phyloP scores from a whole-genome alignment of 2,113 vertebrate genomes.

The Sphyrna mokarran region DNA sequence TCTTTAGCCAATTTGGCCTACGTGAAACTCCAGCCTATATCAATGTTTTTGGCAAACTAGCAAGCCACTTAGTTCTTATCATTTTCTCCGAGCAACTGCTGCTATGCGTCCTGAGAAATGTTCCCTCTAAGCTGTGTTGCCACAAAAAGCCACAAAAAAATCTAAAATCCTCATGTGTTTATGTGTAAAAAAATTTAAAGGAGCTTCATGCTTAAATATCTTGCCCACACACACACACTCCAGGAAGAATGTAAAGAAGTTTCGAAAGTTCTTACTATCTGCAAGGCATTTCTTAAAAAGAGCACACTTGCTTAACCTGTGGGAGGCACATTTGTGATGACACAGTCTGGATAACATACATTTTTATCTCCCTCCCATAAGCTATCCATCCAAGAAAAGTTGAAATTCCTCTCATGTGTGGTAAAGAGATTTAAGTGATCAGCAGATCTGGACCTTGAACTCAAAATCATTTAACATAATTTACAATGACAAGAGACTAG shows the following conservation, averaged over 20 bases:
- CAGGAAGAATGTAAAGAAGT: neutral
- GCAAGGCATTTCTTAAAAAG: neutral
- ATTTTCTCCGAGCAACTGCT: neutral
- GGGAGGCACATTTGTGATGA: neutral
- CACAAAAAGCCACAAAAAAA: too few species aligned
- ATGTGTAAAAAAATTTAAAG: too few species aligned
- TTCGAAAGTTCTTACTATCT: neutral
- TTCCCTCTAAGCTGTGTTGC: too few species aligned
- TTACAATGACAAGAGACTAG: slow-evolving; percentile 23
- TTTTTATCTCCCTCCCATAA: neutral
- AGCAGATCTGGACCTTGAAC: slow-evolving; percentile 3
- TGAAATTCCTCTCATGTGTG: neutral
- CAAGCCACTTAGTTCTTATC: neutral
- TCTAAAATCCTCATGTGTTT: too few species aligned
- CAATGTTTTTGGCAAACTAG: neutral
- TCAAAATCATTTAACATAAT: neutral
- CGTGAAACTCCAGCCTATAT: neutral
- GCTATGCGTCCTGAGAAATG: too few species aligned
- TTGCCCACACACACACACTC: too few species aligned
- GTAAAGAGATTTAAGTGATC: neutral
- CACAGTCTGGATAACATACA: neutral
- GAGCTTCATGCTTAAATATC: too few species aligned
- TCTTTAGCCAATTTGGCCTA: neutral
- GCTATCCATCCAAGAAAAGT: neutral
- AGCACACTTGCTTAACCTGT: neutral